Conservation (phyloP, 37 sponge, comb jelly and placozoan species). For the Bolinopsis microptera region DNA sequence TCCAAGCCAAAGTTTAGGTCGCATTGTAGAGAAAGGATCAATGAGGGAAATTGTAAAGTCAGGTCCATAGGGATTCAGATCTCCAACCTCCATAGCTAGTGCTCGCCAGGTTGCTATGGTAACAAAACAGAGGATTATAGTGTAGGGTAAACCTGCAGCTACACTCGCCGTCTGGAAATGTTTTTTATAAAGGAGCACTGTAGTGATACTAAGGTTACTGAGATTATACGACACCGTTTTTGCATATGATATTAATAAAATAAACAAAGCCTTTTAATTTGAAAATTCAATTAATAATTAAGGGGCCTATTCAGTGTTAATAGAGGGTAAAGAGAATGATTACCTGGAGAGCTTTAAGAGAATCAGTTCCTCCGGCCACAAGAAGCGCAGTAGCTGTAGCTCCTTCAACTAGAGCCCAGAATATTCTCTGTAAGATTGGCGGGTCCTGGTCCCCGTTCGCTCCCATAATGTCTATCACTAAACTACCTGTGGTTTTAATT, state of each 20-base stretch:
- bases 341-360: conserved; percentile 52
- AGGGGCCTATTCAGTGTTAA: no score
- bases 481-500: no score
- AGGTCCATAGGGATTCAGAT: conserved; percentile 54
- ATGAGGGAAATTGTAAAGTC: conserved; percentile 9
- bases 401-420: conserved; percentile 61
- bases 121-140: conserved; percentile 32
- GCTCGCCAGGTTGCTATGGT: conserved; percentile 16
- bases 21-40: conserved; percentile 12
- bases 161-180: conserved; percentile 34
- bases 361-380: conserved; percentile 19
- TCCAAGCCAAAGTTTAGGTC: not conserved
- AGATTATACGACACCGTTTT: no score
- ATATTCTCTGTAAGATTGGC: conserved; percentile 12
- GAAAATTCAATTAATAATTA: no score
- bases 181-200: no score
- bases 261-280: no score
- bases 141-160: conserved; percentile 48
- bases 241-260: no score
- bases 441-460: conserved; percentile 23
- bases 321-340: no score
- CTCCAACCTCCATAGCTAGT: conserved; percentile 49
- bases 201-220: no score
- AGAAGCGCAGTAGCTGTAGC: conserved; percentile 59
- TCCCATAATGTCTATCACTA: conserved; percentile 39